Percentiles rank a stretch among this genome's conserved stretches.
These are phyloP conservation scores for Girardinichthys multiradiatus DNA, from an alignment of 2,113 vertebrate species.

Conservation along the genomic window DNA sequence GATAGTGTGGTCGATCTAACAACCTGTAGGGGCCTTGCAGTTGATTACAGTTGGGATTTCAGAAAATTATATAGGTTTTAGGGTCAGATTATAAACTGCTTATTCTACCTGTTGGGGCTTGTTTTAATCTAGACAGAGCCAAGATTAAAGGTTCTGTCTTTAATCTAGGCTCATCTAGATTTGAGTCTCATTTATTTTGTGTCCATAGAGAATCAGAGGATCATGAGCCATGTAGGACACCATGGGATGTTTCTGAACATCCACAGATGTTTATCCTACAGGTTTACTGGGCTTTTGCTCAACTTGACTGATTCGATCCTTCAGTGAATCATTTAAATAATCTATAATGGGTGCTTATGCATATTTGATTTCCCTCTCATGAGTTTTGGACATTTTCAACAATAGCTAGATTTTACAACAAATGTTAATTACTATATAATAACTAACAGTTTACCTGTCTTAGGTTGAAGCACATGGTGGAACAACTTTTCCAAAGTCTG, in stretches of 20 bases:
- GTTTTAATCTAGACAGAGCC: conserved; percentile 62
- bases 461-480: too few species aligned
- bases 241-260: conserved; percentile 4
- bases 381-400: background rate
- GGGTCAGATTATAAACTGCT: conserved; percentile 64
- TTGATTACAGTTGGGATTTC: conserved; percentile 67
- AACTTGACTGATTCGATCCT: background rate
- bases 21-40: conserved; percentile 57
- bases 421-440: background rate
- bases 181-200: conserved; percentile 63
- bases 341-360: background rate
- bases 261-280: conserved; percentile 21
- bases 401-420: background rate
- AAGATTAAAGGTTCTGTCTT: too few species aligned
- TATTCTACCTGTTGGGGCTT: conserved; percentile 58
- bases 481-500: too few species aligned
- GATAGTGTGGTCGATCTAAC: conserved; percentile 59
- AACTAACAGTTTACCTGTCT: background rate
- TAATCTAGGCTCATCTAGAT: too few species aligned
- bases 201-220: conserved; percentile 24
- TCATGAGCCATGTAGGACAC: conserved; percentile 17
- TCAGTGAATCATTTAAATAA: background rate
- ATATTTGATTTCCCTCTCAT: background rate
- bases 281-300: conserved; percentile 16
- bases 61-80: conserved; percentile 68